Evolutionary conservation across 2,113 vertebrate species (phyloP).

Genomic region (Erythrocercus mccallii): DNA sequence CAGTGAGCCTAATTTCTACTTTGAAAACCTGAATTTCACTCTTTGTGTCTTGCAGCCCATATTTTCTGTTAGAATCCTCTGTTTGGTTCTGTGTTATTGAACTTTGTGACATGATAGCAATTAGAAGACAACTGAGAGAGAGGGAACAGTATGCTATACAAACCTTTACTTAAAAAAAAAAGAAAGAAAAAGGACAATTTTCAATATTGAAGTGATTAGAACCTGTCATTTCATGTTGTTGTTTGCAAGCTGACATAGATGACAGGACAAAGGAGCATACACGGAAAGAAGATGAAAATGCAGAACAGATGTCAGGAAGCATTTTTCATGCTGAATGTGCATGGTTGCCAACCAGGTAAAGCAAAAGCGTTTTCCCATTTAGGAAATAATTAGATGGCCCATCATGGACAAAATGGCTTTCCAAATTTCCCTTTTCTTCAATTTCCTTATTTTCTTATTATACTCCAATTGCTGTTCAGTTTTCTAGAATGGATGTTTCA

Average conservation of each 20-base stretch:
- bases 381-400: slow-evolving; percentile 52
- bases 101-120: not conserved
- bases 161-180: not conserved
- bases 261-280: slow-evolving; percentile 30
- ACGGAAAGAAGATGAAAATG: slow-evolving; percentile 58
- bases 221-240: not conserved
- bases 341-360: slow-evolving; percentile 38
- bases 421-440: slow-evolving; percentile 12
- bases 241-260: slow-evolving; percentile 45
- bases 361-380: slow-evolving; percentile 43
- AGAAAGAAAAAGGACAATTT: not conserved
- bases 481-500: not conserved
- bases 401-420: not conserved
- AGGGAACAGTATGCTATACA: not conserved
- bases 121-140: not conserved
- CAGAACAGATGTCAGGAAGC: slow-evolving; percentile 63
- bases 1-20: not conserved
- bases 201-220: slow-evolving; percentile 33
- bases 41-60: not conserved
- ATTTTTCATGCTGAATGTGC: slow-evolving; percentile 6
- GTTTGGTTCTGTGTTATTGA: not conserved
- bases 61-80: not conserved
- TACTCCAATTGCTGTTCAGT: not conserved
- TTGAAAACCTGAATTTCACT: not conserved
- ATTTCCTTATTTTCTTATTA: not conserved